Conservation (phyloP, 2,113 vertebrate genomes). For the Salminus brasiliensis region DNA sequence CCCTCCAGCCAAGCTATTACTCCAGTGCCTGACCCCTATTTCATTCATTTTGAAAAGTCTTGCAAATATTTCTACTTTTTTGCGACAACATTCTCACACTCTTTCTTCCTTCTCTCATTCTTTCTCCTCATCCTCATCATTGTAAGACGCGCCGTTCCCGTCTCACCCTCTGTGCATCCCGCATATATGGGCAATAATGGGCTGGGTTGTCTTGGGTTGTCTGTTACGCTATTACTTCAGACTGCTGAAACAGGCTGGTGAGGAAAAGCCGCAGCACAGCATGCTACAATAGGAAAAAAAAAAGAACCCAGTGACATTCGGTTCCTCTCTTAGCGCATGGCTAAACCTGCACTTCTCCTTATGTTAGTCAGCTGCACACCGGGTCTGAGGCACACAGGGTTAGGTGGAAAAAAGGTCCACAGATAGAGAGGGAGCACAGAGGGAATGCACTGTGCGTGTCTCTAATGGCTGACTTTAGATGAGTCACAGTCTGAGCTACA, state of each 20-base stretch:
- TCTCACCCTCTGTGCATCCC: neutral
- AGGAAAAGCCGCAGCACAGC: slow-evolving; percentile 29
- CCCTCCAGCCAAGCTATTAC: slow-evolving; percentile 38
- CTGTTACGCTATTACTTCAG: slow-evolving; percentile 40
- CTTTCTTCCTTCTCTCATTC: neutral
- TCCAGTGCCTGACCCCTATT: slow-evolving; percentile 12
- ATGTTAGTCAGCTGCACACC: slow-evolving; percentile 22
- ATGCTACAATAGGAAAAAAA: slow-evolving; percentile 40
- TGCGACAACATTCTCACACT: slow-evolving; percentile 16
- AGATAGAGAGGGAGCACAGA: neutral
- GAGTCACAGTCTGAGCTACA: slow-evolving; percentile 13
- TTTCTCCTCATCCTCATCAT: neutral
- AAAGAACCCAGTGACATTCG: slow-evolving; percentile 27
- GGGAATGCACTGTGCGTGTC: slow-evolving; percentile 1
- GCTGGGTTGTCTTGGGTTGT: slow-evolving; percentile 15
- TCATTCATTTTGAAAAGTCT: slow-evolving; percentile 44
- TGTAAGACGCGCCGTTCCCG: neutral
- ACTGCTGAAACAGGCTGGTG: slow-evolving; percentile 37
- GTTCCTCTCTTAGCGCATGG: slow-evolving; percentile 29
- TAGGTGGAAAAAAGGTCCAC: neutral
- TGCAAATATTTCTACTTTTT: slow-evolving; percentile 37
- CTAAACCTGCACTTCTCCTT: slow-evolving; percentile 21
- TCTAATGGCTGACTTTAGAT: slow-evolving; percentile 26
- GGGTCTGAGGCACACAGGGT: neutral
- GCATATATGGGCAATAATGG: slow-evolving; percentile 37